These are phyloP conservation scores for Andrena bucephala DNA, from an alignment of 2,888 invertebrate genomes.

Conservation along the genomic window DNA sequence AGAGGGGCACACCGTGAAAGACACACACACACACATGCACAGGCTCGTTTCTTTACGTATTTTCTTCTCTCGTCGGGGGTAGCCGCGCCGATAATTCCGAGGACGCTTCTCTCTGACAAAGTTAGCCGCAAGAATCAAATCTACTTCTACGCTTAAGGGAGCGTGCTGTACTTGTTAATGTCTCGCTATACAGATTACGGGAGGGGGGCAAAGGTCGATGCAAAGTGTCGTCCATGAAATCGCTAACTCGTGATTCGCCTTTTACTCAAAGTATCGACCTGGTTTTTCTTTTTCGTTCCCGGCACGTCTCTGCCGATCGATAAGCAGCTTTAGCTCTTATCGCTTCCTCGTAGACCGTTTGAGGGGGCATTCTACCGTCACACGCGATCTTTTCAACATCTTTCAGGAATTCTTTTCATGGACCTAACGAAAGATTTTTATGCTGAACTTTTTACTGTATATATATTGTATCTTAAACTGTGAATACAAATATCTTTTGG, in stretches of 20 bases:
- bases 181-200: constrained; percentile 38
- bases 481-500: no score
- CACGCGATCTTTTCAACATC: no score
- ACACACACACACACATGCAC: neutral
- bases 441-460: no score
- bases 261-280: constrained; percentile 60
- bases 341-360: constrained; percentile 38
- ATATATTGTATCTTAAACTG: no score
- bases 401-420: no score
- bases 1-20: neutral
- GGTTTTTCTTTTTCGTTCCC: constrained; percentile 20
- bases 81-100: constrained; percentile 44
- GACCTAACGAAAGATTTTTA: no score
- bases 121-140: constrained; percentile 44
- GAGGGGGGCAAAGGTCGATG: constrained; percentile 49
- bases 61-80: constrained; percentile 53
- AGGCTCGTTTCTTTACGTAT: constrained; percentile 51
- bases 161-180: constrained; percentile 43
- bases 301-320: constrained; percentile 30
- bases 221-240: constrained; percentile 61
- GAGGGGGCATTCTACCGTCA: no score
- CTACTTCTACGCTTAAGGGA: constrained; percentile 40
- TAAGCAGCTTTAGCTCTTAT: constrained; percentile 12
- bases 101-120: constrained; percentile 42
- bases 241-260: constrained; percentile 63